A percentile compares a stretch with the other conserved stretches of the same genome.
Evolutionary conservation across 2,113 vertebrate species (phyloP).

Genomic region (Oncorhynchus keta): DNA sequence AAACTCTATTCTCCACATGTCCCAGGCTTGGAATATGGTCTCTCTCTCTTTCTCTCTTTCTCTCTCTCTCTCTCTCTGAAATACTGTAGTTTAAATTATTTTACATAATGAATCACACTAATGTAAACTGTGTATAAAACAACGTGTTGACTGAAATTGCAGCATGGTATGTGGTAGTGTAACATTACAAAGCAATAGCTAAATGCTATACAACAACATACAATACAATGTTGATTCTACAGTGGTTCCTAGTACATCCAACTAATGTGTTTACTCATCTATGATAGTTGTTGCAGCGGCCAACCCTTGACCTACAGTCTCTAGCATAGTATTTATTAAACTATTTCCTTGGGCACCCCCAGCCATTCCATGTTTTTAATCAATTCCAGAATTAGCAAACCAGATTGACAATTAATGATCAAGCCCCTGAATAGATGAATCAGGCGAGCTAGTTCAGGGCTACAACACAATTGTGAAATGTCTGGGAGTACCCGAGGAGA

Average conservation of each 20-base stretch:
- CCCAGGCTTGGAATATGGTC: neutral
- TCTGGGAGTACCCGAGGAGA: neutral
- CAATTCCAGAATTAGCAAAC: neutral
- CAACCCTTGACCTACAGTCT: no score
- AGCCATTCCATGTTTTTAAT: neutral
- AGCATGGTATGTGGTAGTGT: neutral
- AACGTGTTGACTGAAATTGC: neutral
- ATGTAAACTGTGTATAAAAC: neutral
- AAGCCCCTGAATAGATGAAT: neutral
- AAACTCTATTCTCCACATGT: constrained; percentile 3
- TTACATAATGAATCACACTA: no score
- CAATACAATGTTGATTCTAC: neutral
- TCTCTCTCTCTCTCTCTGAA: neutral
- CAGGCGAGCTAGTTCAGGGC: no score
- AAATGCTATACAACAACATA: neutral
- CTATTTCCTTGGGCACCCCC: neutral
- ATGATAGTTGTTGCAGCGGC: no score
- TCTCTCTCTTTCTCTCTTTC: no score
- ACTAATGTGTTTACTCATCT: no score
- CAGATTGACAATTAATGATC: neutral
- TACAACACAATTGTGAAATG: no score
- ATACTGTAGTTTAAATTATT: no score
- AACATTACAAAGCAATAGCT: no score
- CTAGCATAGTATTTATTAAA: no score
- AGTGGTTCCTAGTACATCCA: neutral